Evolutionary conservation across 2,113 vertebrate genomes (phyloP).

Genomic region (Aramus guarauna): DNA sequence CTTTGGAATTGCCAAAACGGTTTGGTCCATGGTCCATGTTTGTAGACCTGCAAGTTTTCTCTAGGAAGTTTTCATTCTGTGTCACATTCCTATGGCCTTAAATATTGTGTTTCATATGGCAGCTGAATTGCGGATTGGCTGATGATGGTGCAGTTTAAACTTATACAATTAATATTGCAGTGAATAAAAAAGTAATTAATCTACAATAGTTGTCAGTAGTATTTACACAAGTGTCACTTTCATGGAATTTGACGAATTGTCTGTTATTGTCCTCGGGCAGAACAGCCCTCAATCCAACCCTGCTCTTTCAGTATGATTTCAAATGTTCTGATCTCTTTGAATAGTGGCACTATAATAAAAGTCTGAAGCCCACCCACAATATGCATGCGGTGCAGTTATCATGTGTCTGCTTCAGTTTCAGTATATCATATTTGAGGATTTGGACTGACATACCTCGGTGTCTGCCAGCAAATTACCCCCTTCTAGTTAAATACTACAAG

Average conservation of each 20-base stretch:
- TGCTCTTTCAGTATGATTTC: neutral
- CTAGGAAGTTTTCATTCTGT: neutral
- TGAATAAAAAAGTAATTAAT: neutral
- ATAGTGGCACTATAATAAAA: neutral
- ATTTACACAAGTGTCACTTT: neutral
- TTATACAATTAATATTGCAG: neutral
- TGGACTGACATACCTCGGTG: neutral
- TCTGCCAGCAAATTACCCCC: neutral
- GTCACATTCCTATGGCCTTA: neutral
- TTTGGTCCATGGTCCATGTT: neutral
- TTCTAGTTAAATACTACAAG: neutral
- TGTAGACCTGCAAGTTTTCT: neutral
- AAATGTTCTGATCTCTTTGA: neutral
- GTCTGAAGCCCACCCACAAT: neutral
- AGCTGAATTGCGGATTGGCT: neutral
- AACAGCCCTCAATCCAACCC: neutral
- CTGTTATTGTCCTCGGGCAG: neutral
- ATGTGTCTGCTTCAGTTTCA: neutral
- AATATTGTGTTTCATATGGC: neutral
- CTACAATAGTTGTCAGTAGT: neutral
- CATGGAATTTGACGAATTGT: neutral
- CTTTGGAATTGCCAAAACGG: neutral
- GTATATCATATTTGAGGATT: neutral
- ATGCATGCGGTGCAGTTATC: neutral
- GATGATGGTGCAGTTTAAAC: neutral